Evolutionary conservation across 2,113 vertebrate species (phyloP), one percentile per base, ranked within the genome.

Genomic region (Eupsittula cactorum): DNA sequence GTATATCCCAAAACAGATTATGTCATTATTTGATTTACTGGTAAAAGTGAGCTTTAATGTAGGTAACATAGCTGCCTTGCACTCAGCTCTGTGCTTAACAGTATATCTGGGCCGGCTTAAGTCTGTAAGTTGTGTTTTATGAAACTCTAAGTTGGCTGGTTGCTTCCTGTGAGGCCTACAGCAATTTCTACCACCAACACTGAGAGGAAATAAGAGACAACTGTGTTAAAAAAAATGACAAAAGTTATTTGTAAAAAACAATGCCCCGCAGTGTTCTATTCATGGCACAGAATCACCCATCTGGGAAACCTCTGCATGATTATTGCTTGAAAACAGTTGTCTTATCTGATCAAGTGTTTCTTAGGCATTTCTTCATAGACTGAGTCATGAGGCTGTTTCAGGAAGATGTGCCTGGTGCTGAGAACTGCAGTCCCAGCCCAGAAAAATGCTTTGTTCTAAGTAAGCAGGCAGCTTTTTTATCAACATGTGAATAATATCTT

Each of bases 131-230:
- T 78, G n/a, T 77, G 41, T 95, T 93, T 96, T 90, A 93, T 95
- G 76, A 55, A 97, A 64, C 19, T 78, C 50, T 14, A 50, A 90
- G 69, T 86, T 89, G 93, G 75, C 62, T 88, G 92, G 20, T 76
- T 96, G 86, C 82, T 97, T 97, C 85, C 94, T 97, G 73, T 92
- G 94, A 96, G 91, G 90, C 94, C 93, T 92, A 90, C 75, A 96
- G 95, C 84, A 94, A 93, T 95, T 93, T 49, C 55, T 97, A 82
- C 93, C 97, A 86, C 89, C 81, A 92, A 76, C 92, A 92, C 82
- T 41, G 75, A 1, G 0, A 91, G 73, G 68, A 95, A 97, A 97
- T 94, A 94, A 92, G 95, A 95, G 70, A 91, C 86, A 95, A 97
- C 79, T 95, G 93, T 80, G 65, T 31, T 11, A 79, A 37, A 42